Evolutionary conservation across 2,888 invertebrate species (phyloP), one percentile per base, ranked within the genome.

Genomic region (Coremacera marginata): DNA sequence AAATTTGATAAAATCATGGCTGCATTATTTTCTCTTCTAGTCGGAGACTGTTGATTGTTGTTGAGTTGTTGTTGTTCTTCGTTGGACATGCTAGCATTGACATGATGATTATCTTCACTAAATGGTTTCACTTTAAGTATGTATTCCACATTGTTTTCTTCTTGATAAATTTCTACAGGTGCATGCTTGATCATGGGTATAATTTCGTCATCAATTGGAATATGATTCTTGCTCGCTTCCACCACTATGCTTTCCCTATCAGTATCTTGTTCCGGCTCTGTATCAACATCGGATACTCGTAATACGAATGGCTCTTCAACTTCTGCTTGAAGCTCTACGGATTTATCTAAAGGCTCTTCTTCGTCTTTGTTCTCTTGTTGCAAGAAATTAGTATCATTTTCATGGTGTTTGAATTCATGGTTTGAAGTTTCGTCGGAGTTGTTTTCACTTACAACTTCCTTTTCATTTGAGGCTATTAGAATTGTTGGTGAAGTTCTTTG

Each of bases 121-220:
- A 65, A 34, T 31, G 14, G 9, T 34, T 51, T 51, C 14, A 14
- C 70, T 14, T 25, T 22, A 19, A 25, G 14, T 60, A 25, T 22
- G 7, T 7, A 27, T 11, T 44, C 49, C 25, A 19, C 9, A 0
- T 31, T 25, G 5, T n/a, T 60, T 22, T 71, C 63, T 1, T 60
- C 67, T 14, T 67, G 49, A 52, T 62, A 77, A 4, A 77, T 51
- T 52, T 78, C 77, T 2, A 78, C 75, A 2, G 77, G 77, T 31
- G 77, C 70, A 57, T 78, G 75, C 49, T 49, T 70, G 27, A 78
- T 78, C 11, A 71, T 19, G 11, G 77, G 77, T 44, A 78, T 74
- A 37, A 67, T 44, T 51, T 74, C 74, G 19, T 74, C 74, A 65
- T 65, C 52, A 74, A 27, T 51, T n/a, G 51, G 5, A 9, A 27